Evolutionary conservation across 2,113 vertebrate genomes (phyloP).

Genomic region (Rhineura floridana): DNA sequence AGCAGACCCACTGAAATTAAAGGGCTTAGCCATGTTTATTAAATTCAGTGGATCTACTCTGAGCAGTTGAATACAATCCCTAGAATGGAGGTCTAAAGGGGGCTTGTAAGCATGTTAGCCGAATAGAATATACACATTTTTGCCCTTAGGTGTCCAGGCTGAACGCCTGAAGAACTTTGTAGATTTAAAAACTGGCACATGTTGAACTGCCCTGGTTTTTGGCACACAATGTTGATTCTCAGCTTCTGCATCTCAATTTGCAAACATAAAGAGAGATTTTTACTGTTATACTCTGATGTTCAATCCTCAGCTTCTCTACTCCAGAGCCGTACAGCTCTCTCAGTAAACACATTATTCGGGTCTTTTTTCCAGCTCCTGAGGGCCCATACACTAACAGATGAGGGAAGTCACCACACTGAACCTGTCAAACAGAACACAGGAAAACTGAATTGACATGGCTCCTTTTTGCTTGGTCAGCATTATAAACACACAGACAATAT

Average conservation of each 20-base stretch:
- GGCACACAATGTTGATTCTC: rapidly evolving
- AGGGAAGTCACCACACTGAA: slow-evolving; percentile 95
- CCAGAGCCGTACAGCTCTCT: slow-evolving; percentile 93
- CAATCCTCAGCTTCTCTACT: slow-evolving; percentile 96
- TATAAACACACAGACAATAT: background rate
- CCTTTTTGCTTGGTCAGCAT: rapidly evolving
- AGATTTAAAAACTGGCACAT: background rate
- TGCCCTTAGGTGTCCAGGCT: background rate
- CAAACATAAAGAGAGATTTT: slow-evolving; percentile 33
- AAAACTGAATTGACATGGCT: background rate
- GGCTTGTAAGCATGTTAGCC: too few relatives aligned
- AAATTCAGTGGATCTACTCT: too few relatives aligned
- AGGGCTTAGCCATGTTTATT: too few relatives aligned
- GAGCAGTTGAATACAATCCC: too few relatives aligned
- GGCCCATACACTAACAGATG: slow-evolving; percentile 95
- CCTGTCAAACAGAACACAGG: slow-evolving; percentile 72
- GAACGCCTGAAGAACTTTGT: background rate
- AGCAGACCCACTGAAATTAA: too few relatives aligned
- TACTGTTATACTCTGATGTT: slow-evolving; percentile 95
- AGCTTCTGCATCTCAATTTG: background rate
- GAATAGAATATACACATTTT: too few relatives aligned
- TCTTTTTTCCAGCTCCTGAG: slow-evolving; percentile 97
- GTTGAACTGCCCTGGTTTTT: background rate
- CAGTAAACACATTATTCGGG: slow-evolving; percentile 95
- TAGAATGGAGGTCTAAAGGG: too few relatives aligned